These are phyloP conservation scores for Villa cingulata DNA, from an alignment of 2,888 invertebrate species.

Conservation along the genomic window DNA sequence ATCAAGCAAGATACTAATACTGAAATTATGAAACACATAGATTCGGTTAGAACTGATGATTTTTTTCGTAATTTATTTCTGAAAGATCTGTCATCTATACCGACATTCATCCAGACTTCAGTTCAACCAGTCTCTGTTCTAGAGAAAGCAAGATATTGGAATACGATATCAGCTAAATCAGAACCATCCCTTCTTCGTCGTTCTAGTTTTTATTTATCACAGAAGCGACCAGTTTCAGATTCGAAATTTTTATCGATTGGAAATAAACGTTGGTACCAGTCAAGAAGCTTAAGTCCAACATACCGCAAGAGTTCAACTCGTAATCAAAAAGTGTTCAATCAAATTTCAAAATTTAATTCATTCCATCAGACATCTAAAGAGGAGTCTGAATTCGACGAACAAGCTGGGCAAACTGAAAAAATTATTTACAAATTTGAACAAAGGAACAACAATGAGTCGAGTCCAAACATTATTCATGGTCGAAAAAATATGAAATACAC, in stretches of 20 bases:
- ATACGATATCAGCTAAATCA: conserved; percentile 39
- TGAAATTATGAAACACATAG: conserved; percentile 44
- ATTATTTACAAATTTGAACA: conserved; percentile 35
- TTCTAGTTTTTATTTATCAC: conserved; percentile 49
- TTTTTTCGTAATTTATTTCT: conserved; percentile 62
- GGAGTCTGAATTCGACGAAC: conserved; percentile 21
- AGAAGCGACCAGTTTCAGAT: conserved; percentile 56
- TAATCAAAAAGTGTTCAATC: conserved; percentile 14
- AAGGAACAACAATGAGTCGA: conserved; percentile 52
- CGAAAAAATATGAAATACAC: conserved; percentile 16
- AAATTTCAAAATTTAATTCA: conserved; percentile 15
- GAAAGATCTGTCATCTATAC: conserved; percentile 37
- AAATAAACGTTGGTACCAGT: conserved; percentile 37
- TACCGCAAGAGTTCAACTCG: conserved; percentile 2
- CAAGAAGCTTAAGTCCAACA: conserved; percentile 31
- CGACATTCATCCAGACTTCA: conserved; percentile 22
- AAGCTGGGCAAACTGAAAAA: conserved; percentile 31
- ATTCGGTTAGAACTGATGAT: conserved; percentile 45
- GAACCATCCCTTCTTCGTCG: conserved; percentile 42
- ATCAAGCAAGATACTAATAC: conserved; percentile 21
- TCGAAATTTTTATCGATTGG: conserved; percentile 50
- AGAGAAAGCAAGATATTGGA: conserved; percentile 56
- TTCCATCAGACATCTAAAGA: conserved; percentile 20
- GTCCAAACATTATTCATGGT: conserved; percentile 18
- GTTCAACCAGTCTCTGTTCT: conserved; percentile 45